Percentiles rank a stretch among this genome's conserved stretches.
phyloP scores from a whole-genome alignment of 2,888 invertebrate genomes.

The Parapristionchus giblindavisi region DNA sequence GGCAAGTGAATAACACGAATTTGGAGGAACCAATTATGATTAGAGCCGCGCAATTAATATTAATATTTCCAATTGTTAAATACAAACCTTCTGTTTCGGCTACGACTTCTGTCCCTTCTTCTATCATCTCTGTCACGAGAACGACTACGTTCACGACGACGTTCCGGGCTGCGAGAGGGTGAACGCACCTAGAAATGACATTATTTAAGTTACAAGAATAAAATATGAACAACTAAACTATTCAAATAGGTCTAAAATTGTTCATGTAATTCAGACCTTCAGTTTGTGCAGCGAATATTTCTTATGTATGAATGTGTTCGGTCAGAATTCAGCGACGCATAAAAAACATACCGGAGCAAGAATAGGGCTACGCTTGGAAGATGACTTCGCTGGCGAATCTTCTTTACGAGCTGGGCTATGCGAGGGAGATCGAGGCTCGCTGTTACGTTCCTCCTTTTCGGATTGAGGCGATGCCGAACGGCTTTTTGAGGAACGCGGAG shows the following conservation, averaged over 20 bases:
- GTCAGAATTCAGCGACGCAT: no score
- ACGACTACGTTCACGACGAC: constrained; percentile 11
- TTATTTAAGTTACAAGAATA: background rate
- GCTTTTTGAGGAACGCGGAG: background rate
- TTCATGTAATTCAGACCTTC: no score
- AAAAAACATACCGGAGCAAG: constrained; percentile 9
- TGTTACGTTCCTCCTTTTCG: background rate
- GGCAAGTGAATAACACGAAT: no score
- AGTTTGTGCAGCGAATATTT: no score
- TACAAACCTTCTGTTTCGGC: constrained; percentile 28
- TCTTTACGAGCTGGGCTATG: constrained; percentile 5
- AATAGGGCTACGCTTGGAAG: constrained; percentile 15
- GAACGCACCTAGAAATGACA: background rate
- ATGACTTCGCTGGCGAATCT: constrained; percentile 11
- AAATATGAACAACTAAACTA: no score
- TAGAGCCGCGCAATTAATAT: no score
- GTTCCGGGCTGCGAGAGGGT: constrained; percentile 27
- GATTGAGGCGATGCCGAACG: background rate
- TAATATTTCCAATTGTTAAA: no score
- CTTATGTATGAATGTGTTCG: no score
- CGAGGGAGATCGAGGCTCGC: constrained; percentile 14
- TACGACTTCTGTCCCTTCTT: constrained; percentile 20
- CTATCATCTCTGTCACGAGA: constrained; percentile 25
- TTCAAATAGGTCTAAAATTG: no score
- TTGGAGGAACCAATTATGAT: no score